These are phyloP conservation scores for Amphiprion ocellaris DNA, from an alignment of 2,113 vertebrate species.

Conservation along the genomic window DNA sequence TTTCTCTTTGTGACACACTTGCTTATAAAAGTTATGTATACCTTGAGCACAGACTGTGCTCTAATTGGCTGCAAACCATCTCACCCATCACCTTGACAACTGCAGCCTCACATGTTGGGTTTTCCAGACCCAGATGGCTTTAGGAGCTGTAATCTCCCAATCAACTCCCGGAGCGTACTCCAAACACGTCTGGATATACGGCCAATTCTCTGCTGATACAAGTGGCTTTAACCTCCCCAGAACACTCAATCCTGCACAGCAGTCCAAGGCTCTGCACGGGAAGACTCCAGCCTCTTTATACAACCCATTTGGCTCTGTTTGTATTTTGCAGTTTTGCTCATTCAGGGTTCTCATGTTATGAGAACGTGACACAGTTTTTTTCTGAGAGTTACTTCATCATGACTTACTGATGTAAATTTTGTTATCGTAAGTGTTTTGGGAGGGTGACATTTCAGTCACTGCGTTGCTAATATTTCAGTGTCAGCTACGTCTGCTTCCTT, in stretches of 20 bases:
- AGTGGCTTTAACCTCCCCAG: slow-evolving; percentile 24
- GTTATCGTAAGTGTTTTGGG: not conserved
- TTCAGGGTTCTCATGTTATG: not conserved
- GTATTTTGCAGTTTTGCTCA: slow-evolving; percentile 16
- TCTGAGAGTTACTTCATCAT: not conserved
- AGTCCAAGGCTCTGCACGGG: not conserved
- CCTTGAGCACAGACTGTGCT: not conserved
- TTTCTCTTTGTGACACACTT: not conserved
- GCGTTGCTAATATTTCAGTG: slow-evolving; percentile 15
- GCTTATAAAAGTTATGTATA: not conserved
- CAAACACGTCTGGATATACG: slow-evolving; percentile 45
- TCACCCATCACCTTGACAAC: slow-evolving; percentile 17
- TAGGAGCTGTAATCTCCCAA: slow-evolving; percentile 55
- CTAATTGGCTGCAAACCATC: not conserved
- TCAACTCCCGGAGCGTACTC: slow-evolving; percentile 23
- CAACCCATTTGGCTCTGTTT: slow-evolving; percentile 12
- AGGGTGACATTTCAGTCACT: slow-evolving; percentile 28
- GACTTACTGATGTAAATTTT: slow-evolving; percentile 3
- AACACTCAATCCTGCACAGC: slow-evolving; percentile 36
- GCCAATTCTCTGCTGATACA: slow-evolving; percentile 52
- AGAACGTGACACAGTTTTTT: not conserved
- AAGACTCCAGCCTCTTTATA: not conserved
- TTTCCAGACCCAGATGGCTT: slow-evolving; percentile 67
- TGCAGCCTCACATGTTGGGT: slow-evolving; percentile 23
- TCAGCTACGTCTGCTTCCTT: slow-evolving; percentile 33